phyloP scores from a whole-genome alignment of 2,797 vertebrate genomes.

The Rhadinocentrus ornatus region DNA sequence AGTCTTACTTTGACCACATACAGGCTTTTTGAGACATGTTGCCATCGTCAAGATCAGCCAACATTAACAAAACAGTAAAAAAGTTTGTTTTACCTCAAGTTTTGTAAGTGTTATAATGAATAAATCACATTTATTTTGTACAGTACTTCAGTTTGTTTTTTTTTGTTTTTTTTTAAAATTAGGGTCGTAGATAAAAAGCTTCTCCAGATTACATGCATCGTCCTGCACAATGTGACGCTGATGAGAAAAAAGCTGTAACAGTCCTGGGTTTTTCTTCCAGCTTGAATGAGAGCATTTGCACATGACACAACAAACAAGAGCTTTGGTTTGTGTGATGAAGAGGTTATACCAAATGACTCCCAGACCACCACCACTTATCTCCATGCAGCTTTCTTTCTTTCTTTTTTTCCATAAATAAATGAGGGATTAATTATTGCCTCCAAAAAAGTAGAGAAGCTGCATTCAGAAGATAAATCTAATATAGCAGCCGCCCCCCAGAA shows the following conservation, averaged over 20 bases:
- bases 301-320: constrained; percentile 55
- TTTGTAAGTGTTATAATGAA: no score
- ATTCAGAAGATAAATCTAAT: constrained; percentile 79
- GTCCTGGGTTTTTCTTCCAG: constrained; percentile 61
- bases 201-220: constrained; percentile 40
- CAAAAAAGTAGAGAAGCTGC: constrained; percentile 70
- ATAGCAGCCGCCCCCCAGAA: constrained; percentile 41
- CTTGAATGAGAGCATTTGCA: constrained; percentile 47
- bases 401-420: constrained; percentile 57
- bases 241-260: constrained; percentile 46
- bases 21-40: no score
- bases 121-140: no score
- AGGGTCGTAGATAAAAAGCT: constrained; percentile 38
- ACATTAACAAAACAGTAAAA: no score
- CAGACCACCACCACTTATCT: constrained; percentile 71
- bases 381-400: constrained; percentile 54
- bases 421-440: constrained; percentile 79
- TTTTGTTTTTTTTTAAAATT: neutral
- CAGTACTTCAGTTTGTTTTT: no score
- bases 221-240: constrained; percentile 29
- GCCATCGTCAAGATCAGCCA: no score
- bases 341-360: constrained; percentile 67
- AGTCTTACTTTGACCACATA: no score
- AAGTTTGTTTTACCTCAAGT: no score
- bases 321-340: constrained; percentile 56